Base-by-base conservation (phyloP, 2,113 vertebrate genomes). In the Hystrix brachyura region DNA sequence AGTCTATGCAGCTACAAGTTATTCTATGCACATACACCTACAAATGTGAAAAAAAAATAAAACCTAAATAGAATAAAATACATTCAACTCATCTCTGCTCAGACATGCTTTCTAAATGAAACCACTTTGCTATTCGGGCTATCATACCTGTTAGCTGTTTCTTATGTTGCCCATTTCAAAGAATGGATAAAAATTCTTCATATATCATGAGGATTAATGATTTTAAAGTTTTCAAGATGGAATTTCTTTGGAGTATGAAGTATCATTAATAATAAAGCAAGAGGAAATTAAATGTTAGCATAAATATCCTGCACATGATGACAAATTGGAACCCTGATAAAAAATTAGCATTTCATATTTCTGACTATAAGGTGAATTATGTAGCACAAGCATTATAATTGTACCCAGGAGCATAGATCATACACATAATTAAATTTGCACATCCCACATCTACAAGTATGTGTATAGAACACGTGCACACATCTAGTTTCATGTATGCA, bases 241-340 rank as follows among this genome's bases (percentile, higher is more conserved):
- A 97, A 95, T 95, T 96, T 95, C 87, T 97, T 94, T 92, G 86
- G 91, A 90, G 65, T 96, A 86, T 82, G 95, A 95, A 92, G 67
- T 72, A 97, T 95, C 96, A 97, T 97, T 95, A 97, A 98, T 98
- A 98, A 98, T 96, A 94, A 83, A 97, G 89, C 62, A 97, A 97
- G 94, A 95, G 92, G 97, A 98, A 97, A 98, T 98, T 97, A 95
- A 97, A 85, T 15, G 15, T 94, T 87, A 86, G 76, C 94, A 95
- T 97, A 96, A 94, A 98, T 97, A 96, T 97, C 88, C 53, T 90
- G 48, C 14, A 80, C 62, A 95, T 92, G 84, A 96, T 95, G 96
- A 97, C 81, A 96, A 95, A 98, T 97, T 96, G 87, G 67, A 90
- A 27, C 78, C 17, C 81, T 96, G 84, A 94, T 94, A 71, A 95